phyloP scores from a whole-genome alignment of 2,888 invertebrate genomes.

The Platerodrilus igneus region DNA sequence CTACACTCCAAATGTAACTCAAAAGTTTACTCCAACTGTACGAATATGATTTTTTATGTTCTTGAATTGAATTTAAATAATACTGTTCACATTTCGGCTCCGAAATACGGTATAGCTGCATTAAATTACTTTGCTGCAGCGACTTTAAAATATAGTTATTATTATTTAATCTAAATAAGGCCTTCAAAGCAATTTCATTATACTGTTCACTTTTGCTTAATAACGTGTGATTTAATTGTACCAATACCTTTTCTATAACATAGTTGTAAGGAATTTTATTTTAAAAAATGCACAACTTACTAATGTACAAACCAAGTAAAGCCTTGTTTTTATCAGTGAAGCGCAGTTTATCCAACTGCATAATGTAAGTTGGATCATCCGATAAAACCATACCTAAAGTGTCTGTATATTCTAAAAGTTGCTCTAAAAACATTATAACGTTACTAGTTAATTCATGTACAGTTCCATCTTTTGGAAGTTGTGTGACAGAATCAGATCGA shows the following conservation, averaged over 20 bases:
- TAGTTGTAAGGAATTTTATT: background rate
- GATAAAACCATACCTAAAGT: conserved; percentile 67
- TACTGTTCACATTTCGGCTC: conserved; percentile 83
- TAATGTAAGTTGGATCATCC: conserved; percentile 56
- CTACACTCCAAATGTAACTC: conserved; percentile 64
- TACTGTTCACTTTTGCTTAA: conserved; percentile 91
- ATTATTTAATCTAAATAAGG: conserved; percentile 90
- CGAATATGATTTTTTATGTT: conserved; percentile 71
- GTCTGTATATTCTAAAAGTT: conserved; percentile 72
- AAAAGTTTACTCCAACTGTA: conserved; percentile 81
- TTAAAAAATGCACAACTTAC: conserved; percentile 53
- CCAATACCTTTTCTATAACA: conserved; percentile 75
- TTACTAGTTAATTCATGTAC: conserved; percentile 95
- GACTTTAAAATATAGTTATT: conserved; percentile 93
- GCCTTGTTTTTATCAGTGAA: conserved; percentile 58
- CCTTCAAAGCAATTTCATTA: conserved; percentile 77
- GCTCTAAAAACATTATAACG: conserved; percentile 87
- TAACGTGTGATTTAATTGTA: conserved; percentile 84
- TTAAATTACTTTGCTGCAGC: conserved; percentile 74
- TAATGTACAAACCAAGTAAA: conserved; percentile 75
- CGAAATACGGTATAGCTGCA: conserved; percentile 75
- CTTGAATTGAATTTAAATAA: conserved; percentile 81
- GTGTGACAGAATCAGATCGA: conserved; percentile 68
- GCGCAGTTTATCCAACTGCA: conserved; percentile 51
- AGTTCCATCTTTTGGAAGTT: conserved; percentile 94